Evolutionary conservation across 2,113 vertebrate genomes (phyloP), one percentile per base, ranked within the genome.

Genomic region (Callaeas wilsoni): DNA sequence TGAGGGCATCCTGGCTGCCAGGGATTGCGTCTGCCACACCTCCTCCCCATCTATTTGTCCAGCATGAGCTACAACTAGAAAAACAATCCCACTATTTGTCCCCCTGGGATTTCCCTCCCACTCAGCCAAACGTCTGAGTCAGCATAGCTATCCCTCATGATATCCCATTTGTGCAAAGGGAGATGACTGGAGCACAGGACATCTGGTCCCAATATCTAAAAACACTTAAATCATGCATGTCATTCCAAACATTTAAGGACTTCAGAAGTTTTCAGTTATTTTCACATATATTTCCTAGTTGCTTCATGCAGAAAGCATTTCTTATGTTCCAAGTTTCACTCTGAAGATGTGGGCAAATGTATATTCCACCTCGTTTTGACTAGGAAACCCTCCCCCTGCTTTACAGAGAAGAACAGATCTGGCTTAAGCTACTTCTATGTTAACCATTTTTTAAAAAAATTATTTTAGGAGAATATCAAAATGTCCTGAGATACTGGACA

Each of bases 131-230:
- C 0, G 56, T 44, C 92, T 94, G 88, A 96, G 83, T 96, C 93
- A 97, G 94, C 93, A 59, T 8, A 92, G 93, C 73, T 60, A 84
- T 49, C 52, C 84, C 88, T 94, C 56, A 37, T 75, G 75, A 83
- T 92, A 95, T 70, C 85, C 71, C 71, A 80, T 81, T 92, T 90
- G 93, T 30, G 83, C 82, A 89, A 67, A 94, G 63, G 78, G 82
- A 96, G 81, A 83, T 0, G 14, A 84, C 56, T n/a, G 70, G 53
- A 94, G 84, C 42, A 42, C 84, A 64, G 68, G 81, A 96, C 95
- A 97, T 97, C 93, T 97, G 96, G 90, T 97, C 87, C 75, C 90
- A 96, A 95, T 97, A 96, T 93, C 85, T 93, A 67, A 87, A 96
- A 96, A 16, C 90, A 94, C 90, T 95, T 97, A 95, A 97, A 96